Conservation (phyloP, 2,113 vertebrate species). For the Nyctereutes procyonoides region DNA sequence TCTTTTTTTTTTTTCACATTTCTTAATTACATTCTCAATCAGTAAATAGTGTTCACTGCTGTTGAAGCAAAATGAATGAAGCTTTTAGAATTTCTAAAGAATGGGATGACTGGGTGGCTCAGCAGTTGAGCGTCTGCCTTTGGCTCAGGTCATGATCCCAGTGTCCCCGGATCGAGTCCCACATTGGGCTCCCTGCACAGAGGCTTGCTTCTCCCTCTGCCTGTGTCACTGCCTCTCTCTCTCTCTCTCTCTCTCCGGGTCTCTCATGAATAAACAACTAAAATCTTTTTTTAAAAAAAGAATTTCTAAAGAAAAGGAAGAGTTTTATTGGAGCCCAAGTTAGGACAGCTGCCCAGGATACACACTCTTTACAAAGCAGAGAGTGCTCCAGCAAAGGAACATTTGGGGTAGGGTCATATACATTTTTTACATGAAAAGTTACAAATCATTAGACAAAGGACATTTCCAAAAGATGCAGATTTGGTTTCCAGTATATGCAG, state of each 20-base stretch:
- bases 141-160: too few species aligned
- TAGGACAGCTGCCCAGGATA: neutral
- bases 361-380: neutral
- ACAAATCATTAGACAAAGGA: neutral
- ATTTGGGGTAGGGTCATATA: neutral
- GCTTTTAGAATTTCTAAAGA: neutral
- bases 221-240: too few species aligned
- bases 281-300: neutral
- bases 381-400: neutral
- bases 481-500: neutral
- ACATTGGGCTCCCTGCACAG: too few species aligned
- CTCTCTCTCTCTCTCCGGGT: too few species aligned
- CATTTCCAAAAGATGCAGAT: neutral
- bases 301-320: neutral
- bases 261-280: too few species aligned
- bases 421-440: neutral
- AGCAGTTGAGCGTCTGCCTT: too few species aligned
- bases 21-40: neutral
- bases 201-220: too few species aligned
- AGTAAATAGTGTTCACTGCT: neutral
- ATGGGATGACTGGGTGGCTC: too few species aligned
- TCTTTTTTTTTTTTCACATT: neutral
- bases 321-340: neutral
- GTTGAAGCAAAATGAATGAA: neutral
- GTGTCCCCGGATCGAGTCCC: too few species aligned